A percentile compares a stretch with the other conserved stretches of the same genome.
These are phyloP conservation scores for Capromys pilorides DNA, from an alignment of 2,797 vertebrate genomes.

Conservation along the genomic window DNA sequence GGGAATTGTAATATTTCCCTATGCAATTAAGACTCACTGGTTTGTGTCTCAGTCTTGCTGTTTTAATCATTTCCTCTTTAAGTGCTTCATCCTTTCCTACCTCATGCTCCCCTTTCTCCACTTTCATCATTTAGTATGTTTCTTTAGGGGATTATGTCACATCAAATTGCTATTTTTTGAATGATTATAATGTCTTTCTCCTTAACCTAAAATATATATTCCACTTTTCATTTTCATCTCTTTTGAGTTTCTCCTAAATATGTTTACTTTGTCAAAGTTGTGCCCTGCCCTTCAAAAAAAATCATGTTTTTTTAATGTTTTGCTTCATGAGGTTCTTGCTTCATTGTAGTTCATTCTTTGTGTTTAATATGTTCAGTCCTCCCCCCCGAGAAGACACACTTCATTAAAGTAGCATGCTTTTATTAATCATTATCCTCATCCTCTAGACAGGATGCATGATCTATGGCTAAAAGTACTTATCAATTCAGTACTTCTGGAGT, in stretches of 20 bases:
- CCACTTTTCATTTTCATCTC: not conserved
- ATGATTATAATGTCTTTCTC: not conserved
- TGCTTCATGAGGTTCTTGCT: constrained; percentile 24
- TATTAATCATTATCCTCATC: not conserved
- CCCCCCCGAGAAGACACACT: not conserved
- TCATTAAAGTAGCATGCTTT: not conserved
- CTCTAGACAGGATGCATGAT: not conserved
- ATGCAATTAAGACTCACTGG: constrained; percentile 61
- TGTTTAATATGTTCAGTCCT: not conserved
- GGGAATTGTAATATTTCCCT: constrained; percentile 64
- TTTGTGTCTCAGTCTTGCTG: constrained; percentile 1
- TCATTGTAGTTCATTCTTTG: not conserved
- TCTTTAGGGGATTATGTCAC: constrained; percentile 40
- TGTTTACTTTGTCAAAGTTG: not conserved
- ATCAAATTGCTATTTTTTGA: constrained; percentile 28
- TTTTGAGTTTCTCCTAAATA: not conserved
- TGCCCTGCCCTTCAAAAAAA: not conserved
- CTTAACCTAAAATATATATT: not conserved
- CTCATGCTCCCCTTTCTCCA: not conserved
- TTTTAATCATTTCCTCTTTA: constrained; percentile 44
- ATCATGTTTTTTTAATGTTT: not conserved
- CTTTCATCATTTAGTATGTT: constrained; percentile 50
- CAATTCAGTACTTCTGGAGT: not conserved
- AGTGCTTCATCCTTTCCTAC: constrained; percentile 37
- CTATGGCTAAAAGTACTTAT: not conserved